Evolutionary conservation across 2,888 invertebrate genomes (phyloP), one percentile per base, ranked within the genome.

Genomic region (Dicyrtoma fusca): DNA sequence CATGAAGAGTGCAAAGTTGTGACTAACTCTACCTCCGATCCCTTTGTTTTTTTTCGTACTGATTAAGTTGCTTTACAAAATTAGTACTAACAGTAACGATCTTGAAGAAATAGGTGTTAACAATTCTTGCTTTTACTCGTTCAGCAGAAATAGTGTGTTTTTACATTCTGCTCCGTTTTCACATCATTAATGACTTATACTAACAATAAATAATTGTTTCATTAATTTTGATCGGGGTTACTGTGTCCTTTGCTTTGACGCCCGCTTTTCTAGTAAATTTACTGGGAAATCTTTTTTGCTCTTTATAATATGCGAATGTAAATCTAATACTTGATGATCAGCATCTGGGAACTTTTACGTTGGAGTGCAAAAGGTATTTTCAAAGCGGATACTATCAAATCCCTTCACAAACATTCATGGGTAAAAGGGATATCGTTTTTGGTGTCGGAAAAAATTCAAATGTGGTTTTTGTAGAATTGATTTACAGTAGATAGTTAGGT

Each of bases 1-100:
- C 53, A 66, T 53, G 55, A 42, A 26, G 66, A 53, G 66, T 66
- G 66, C 34, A 34, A 49, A 66, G 25, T 53, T 55, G 55, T 55
- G 34, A 66, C 66, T 66, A 66, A 66, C 66, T 66, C 42, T 53
- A 10, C 21, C 53, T 53, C 42, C 34, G 55, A 42, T 53, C 53
- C 53, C 59, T 61, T 34, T n/a, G n/a, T n/a, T n/a, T 61, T 61
- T 42, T n/a, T 61, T 61, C 34, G 34, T 34, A 19, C 19, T n/a
- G n/a, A 61, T n/a, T 34, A 8, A 57, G 25, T 14, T 13, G 25
- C 11, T 57, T 57, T 34, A 8, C 8, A 34, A 34, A 34, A 34
- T 34, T 34, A 34, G 34, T 34, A 34, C 34, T 34, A 34, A 34
- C 34, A 34, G 34, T 34, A 34, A 34, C 34, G 8, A 34, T 34